Conservation (phyloP, 2,797 vertebrate genomes). For the Pseudochirops corinnae region DNA sequence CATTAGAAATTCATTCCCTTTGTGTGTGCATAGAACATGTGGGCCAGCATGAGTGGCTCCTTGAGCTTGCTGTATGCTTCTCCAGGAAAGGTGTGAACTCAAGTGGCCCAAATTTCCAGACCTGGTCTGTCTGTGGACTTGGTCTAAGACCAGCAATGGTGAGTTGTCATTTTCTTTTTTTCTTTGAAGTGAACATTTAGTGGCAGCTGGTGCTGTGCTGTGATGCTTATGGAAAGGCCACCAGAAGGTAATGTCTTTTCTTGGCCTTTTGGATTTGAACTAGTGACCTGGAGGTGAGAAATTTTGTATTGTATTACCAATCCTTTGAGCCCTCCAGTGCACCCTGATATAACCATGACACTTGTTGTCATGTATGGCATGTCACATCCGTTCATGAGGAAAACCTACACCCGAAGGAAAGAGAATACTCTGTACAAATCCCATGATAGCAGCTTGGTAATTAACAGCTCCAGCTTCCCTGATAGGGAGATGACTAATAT, state of each 20-base stretch:
- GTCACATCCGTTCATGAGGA: slow-evolving; percentile 54
- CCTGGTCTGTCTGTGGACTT: neutral
- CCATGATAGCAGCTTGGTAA: slow-evolving; percentile 50
- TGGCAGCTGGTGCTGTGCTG: neutral
- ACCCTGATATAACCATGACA: slow-evolving; percentile 17
- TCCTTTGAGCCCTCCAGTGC: slow-evolving; percentile 38
- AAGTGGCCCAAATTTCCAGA: neutral
- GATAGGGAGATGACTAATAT: slow-evolving; percentile 56
- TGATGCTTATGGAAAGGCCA: slow-evolving; percentile 7
- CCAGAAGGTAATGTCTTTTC: slow-evolving; percentile 48
- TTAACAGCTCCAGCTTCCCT: slow-evolving; percentile 68
- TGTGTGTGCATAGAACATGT: slow-evolving; percentile 28
- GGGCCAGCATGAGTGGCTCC: neutral
- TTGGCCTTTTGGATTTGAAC: slow-evolving; percentile 62
- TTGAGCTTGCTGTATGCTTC: neutral
- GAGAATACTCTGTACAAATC: slow-evolving; percentile 57
- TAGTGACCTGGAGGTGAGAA: slow-evolving; percentile 69
- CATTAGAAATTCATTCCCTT: neutral
- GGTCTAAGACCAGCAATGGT: neutral
- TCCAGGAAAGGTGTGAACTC: neutral
- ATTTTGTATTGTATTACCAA: slow-evolving; percentile 48
- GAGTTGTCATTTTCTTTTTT: neutral
- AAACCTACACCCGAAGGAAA: slow-evolving; percentile 60
- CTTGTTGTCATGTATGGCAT: slow-evolving; percentile 36
- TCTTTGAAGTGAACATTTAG: slow-evolving; percentile 3